These are phyloP conservation scores for western clawed frog (Xenopus tropicalis) DNA, from an alignment of 2,113 vertebrate genomes.

Conservation along the genomic window UCB_Xtro_10.0 CM004444.2:105311501-105312000, in stretches of 20 bases:
- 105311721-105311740: conserved; percentile 16
- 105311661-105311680: conserved; percentile 19
- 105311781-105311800: conserved; percentile 34
- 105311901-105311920: too few species aligned
- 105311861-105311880: conserved; percentile 7
- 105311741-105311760: conserved; percentile 27
- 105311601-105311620: conserved; percentile 5
- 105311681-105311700: conserved; percentile 30
- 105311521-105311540: too few species aligned
- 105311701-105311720: conserved; percentile 34
- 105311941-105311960: too few species aligned
- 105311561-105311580: conserved; percentile 1
- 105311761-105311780: conserved; percentile 21
- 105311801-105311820: conserved; percentile 18
- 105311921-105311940: too few species aligned
- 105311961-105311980: too few species aligned
- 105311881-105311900: too few species aligned
- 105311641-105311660: conserved; percentile 7
- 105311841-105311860: conserved; percentile 13
- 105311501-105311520: too few species aligned
- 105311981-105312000: too few species aligned
- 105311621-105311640: conserved; percentile 26
- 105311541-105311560: neutral
- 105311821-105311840: conserved; percentile 30
- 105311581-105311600: neutral